Conservation (phyloP, 2,113 vertebrate species). For the Alectura lathami region DNA sequence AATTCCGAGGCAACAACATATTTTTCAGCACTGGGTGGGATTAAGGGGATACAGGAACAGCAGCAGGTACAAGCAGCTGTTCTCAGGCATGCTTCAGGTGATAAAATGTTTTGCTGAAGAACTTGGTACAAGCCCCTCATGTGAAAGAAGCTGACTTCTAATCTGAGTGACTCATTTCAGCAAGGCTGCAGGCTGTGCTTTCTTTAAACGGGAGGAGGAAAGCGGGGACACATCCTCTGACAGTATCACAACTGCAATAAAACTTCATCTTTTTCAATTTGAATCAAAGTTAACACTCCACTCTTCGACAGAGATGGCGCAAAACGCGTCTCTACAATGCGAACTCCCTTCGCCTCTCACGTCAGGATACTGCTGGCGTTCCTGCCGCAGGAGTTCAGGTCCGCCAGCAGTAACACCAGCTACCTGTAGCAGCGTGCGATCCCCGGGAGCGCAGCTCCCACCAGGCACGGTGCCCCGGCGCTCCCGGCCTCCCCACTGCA, state of each 20-base stretch:
- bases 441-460: no score
- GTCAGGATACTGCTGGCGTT: background rate
- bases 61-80: constrained; percentile 43
- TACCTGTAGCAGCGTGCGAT: constrained; percentile 21
- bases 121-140: constrained; percentile 30
- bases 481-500: constrained; percentile 31
- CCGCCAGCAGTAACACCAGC: background rate
- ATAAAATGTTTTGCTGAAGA: constrained; percentile 38
- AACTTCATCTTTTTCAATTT: constrained; percentile 41
- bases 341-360: background rate
- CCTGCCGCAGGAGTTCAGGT: background rate
- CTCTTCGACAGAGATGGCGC: constrained; percentile 36
- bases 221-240: constrained; percentile 36
- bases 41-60: constrained; percentile 38
- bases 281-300: background rate
- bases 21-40: background rate
- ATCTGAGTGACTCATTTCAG: constrained; percentile 48
- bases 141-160: constrained; percentile 36
- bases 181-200: constrained; percentile 44
- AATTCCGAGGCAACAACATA: constrained; percentile 51
- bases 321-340: background rate
- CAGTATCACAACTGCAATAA: constrained; percentile 14
- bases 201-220: constrained; percentile 57
- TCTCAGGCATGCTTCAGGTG: constrained; percentile 46
- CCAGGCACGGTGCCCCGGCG: background rate